phyloP scores from a whole-genome alignment of 1,140 invertebrate genomes.

The Lasioglossum baleicum region DNA sequence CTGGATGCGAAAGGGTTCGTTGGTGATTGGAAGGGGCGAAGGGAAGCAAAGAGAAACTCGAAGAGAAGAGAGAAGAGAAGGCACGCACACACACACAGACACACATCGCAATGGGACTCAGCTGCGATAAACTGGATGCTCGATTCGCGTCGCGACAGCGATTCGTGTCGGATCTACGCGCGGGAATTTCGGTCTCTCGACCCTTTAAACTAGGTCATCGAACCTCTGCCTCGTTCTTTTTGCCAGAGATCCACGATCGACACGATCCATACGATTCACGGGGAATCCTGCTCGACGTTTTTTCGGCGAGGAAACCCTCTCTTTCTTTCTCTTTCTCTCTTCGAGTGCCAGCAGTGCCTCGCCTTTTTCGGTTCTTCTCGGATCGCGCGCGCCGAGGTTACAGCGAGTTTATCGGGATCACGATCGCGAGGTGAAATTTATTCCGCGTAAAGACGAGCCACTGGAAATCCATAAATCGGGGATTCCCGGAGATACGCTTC shows the following conservation, averaged over 20 bases:
- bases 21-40: constrained; percentile 17
- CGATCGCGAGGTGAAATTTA: constrained; percentile 28
- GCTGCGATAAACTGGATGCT: constrained; percentile 60
- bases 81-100: too few species aligned
- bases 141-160: constrained; percentile 30
- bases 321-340: neutral
- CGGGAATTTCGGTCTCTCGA: neutral
- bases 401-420: constrained; percentile 42
- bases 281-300: neutral
- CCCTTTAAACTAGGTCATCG: constrained; percentile 30
- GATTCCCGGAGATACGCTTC: constrained; percentile 24
- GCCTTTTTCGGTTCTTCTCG: neutral
- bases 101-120: constrained; percentile 37
- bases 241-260: neutral
- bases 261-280: neutral
- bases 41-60: too few species aligned
- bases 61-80: too few species aligned
- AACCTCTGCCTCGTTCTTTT: neutral
- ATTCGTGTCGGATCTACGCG: constrained; percentile 30
- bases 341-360: neutral
- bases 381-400: constrained; percentile 3
- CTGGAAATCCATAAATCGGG: constrained; percentile 45
- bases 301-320: neutral
- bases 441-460: constrained; percentile 38
- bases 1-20: constrained; percentile 13